These are phyloP conservation scores for Alauda arvensis DNA, from an alignment of 2,797 vertebrate species.

Conservation along the genomic window DNA sequence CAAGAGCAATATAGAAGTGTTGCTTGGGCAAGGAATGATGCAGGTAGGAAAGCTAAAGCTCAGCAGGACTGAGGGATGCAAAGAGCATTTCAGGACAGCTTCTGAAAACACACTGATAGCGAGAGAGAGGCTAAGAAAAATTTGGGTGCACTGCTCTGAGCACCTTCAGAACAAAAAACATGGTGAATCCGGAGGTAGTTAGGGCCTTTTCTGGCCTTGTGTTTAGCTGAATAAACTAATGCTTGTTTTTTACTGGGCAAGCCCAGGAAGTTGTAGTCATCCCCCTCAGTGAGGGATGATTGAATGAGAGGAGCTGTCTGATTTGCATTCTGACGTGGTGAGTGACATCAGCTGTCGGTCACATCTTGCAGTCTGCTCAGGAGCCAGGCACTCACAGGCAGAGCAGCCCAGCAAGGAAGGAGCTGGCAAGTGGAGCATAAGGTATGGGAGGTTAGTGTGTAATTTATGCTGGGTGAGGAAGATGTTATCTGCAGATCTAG, in stretches of 20 bases:
- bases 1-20: background rate
- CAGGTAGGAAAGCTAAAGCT: background rate
- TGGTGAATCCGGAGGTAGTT: background rate
- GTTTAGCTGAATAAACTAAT: background rate
- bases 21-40: background rate
- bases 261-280: background rate
- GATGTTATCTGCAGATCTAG: background rate
- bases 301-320: background rate
- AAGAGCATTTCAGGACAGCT: background rate
- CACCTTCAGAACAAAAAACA: background rate
- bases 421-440: background rate
- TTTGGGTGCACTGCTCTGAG: background rate
- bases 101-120: background rate
- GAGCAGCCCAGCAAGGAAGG: background rate
- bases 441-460: background rate
- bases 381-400: background rate
- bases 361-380: background rate
- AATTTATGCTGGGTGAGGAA: background rate
- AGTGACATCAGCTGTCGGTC: background rate
- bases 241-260: background rate
- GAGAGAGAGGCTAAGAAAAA: background rate
- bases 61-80: background rate
- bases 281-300: background rate
- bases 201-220: background rate
- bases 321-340: constrained; percentile 17